phyloP scores from a whole-genome alignment of 2,113 vertebrate genomes.

The Columba janthina region DNA sequence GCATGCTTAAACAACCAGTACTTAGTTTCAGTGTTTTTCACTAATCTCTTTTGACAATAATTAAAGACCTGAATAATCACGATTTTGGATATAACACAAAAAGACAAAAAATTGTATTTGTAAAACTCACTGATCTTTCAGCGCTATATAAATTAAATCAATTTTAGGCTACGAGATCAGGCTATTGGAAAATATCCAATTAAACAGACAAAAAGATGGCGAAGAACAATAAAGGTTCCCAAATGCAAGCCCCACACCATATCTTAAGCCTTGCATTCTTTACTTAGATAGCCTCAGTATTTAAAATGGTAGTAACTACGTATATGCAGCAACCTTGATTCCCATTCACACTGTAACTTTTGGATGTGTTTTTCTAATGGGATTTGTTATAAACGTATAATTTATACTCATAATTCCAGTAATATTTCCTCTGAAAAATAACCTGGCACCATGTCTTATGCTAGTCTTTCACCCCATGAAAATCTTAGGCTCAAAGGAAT shows the following conservation, averaged over 20 bases:
- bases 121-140: background rate
- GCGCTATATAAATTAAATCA: background rate
- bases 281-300: background rate
- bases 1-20: background rate
- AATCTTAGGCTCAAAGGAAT: background rate
- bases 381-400: background rate
- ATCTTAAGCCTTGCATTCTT: background rate
- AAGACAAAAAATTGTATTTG: background rate
- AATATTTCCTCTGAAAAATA: background rate
- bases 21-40: background rate
- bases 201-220: background rate
- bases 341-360: background rate
- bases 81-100: background rate
- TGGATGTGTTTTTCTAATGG: background rate
- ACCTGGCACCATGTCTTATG: background rate
- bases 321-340: background rate
- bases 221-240: background rate
- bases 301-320: background rate
- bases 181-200: background rate
- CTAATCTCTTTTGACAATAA: background rate
- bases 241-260: accelerated
- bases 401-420: background rate
- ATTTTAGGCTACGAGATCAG: background rate
- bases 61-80: background rate
- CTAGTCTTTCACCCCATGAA: background rate